Percentiles rank a stretch among this genome's conserved stretches.
Evolutionary conservation across 2,888 invertebrate genomes (phyloP).

Genomic region (Nemotelus nigrinus): DNA sequence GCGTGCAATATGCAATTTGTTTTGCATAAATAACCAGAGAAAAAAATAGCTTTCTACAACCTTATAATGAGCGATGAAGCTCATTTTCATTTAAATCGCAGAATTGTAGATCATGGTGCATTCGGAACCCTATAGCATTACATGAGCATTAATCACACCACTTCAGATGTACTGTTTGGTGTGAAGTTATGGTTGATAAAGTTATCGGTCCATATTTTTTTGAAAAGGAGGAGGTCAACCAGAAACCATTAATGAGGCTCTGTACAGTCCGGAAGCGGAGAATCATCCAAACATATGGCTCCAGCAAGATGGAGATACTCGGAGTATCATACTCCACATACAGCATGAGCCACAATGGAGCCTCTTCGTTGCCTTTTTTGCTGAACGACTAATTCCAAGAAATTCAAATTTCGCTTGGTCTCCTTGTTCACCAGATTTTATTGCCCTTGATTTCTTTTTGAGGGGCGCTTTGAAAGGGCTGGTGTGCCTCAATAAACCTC

Average conservation of each 20-base stretch:
- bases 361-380: too few species aligned
- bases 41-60: background rate
- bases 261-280: background rate
- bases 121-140: background rate
- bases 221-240: background rate
- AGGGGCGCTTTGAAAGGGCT: too few species aligned
- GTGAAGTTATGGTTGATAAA: background rate
- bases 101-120: background rate
- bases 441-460: too few species aligned
- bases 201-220: slow-evolving; percentile 1
- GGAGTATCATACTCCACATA: background rate
- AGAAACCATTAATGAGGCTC: background rate
- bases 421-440: too few species aligned
- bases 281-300: background rate
- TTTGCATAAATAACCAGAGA: background rate
- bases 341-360: background rate
- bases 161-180: background rate
- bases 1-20: background rate
- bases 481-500: too few species aligned
- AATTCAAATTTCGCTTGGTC: too few species aligned
- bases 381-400: too few species aligned
- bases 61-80: background rate
- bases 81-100: background rate
- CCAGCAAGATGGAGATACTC: background rate
- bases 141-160: background rate